A percentile compares a stretch with the other conserved stretches of the same genome.
Evolutionary conservation across 2,888 invertebrate genomes (phyloP).

Genomic region (Cactoblastis cactorum): DNA sequence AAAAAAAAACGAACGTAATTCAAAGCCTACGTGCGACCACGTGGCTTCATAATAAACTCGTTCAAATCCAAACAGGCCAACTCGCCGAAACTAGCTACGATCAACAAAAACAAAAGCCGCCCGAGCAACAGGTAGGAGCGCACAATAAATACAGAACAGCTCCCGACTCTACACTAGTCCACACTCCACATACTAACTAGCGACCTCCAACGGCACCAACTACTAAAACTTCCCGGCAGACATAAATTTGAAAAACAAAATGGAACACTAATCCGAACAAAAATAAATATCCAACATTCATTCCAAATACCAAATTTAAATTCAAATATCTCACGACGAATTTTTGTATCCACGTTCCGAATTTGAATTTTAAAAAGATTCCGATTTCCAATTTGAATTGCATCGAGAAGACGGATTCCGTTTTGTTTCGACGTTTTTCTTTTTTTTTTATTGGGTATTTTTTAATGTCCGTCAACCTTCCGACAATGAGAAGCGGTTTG

Average conservation of each 20-base stretch:
- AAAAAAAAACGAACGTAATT: slow-evolving; percentile 24
- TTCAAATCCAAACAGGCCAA: slow-evolving; percentile 40
- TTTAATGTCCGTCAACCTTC: slow-evolving; percentile 44
- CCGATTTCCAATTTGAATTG: slow-evolving; percentile 34
- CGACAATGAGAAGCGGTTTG: slow-evolving; percentile 46
- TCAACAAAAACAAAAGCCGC: slow-evolving; percentile 63
- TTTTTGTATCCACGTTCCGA: slow-evolving; percentile 26
- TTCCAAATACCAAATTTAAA: slow-evolving; percentile 37
- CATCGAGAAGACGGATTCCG: slow-evolving; percentile 21
- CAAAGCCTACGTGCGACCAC: slow-evolving; percentile 24
- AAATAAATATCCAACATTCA: slow-evolving; percentile 6
- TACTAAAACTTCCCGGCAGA: background rate
- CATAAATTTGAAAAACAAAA: slow-evolving; percentile 21
- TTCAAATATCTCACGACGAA: slow-evolving; percentile 29
- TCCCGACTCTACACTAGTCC: slow-evolving; percentile 11
- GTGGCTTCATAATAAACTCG: slow-evolving; percentile 37
- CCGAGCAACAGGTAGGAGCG: slow-evolving; percentile 54
- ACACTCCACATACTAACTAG: slow-evolving; percentile 5
- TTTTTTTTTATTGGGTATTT: slow-evolving; percentile 26
- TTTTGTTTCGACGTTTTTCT: slow-evolving; percentile 13
- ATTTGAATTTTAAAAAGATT: slow-evolving; percentile 38
- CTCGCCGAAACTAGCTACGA: slow-evolving; percentile 44
- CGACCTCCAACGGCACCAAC: background rate
- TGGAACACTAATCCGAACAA: slow-evolving; percentile 14
- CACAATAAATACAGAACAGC: slow-evolving; percentile 26